Evolutionary conservation across 1,140 invertebrate species (phyloP).

Genomic region (Phenacoccus solenopsis): DNA sequence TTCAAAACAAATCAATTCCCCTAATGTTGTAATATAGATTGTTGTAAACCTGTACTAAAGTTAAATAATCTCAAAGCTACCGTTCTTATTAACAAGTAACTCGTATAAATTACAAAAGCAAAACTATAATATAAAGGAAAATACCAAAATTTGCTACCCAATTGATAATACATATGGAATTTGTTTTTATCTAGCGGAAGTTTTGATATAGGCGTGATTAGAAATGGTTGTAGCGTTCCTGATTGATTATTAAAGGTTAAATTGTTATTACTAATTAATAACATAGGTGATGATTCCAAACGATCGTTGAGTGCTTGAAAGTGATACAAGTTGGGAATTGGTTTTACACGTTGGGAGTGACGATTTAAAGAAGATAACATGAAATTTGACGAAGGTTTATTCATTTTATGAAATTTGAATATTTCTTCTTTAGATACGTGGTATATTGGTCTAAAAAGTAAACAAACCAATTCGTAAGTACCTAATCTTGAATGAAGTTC

Average conservation of each 20-base stretch:
- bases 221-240: neutral
- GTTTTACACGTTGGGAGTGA: neutral
- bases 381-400: neutral
- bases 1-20: neutral
- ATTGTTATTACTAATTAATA: neutral
- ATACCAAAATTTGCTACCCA: slow-evolving; percentile 69
- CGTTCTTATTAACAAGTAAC: slow-evolving; percentile 60
- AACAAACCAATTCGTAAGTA: too few species aligned
- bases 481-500: too few species aligned
- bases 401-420: neutral
- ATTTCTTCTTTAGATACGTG: neutral
- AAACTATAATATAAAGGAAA: slow-evolving; percentile 68
- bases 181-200: too few species aligned
- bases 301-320: neutral
- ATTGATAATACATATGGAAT: slow-evolving; percentile 24
- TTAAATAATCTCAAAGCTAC: slow-evolving; percentile 36
- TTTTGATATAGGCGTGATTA: too few species aligned
- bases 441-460: neutral
- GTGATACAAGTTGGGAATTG: neutral
- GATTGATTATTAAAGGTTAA: too few species aligned
- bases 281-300: neutral
- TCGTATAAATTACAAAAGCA: slow-evolving; percentile 68
- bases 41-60: neutral
- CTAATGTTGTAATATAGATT: neutral
- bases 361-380: too few species aligned